Conservation (phyloP, 2,797 vertebrate genomes). For the Tarsius wallacei region DNA sequence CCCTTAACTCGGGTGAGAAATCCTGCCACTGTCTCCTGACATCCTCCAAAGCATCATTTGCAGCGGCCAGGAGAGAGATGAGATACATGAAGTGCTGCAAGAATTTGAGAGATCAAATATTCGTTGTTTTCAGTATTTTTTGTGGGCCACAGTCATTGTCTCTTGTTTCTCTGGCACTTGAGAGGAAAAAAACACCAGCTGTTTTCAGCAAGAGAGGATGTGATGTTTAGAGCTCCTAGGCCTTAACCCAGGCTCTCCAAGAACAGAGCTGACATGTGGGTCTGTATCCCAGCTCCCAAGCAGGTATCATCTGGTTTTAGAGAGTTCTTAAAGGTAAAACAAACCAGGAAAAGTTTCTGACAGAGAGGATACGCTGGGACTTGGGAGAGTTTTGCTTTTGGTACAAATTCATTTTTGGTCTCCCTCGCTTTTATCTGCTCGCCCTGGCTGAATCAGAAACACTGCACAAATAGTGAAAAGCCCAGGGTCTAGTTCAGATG, state of each 20-base stretch:
- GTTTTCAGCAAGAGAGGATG: neutral
- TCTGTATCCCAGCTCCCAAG: neutral
- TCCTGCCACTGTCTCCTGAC: neutral
- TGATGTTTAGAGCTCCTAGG: neutral
- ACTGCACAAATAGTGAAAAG: neutral
- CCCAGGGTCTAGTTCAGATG: neutral
- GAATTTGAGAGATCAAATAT: neutral
- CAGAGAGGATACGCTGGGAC: neutral
- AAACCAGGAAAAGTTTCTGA: neutral
- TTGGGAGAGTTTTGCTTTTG: neutral
- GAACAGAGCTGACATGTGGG: accelerated
- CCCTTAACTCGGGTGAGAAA: neutral
- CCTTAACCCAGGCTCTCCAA: neutral
- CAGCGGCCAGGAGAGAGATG: neutral
- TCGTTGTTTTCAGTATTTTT: neutral
- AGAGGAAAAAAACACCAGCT: neutral
- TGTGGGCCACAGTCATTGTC: neutral
- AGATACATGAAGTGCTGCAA: neutral
- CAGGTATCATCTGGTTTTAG: neutral
- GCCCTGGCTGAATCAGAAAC: neutral
- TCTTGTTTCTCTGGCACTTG: constrained; percentile 25
- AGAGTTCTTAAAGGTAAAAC: constrained; percentile 6
- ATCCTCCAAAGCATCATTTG: neutral
- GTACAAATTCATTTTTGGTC: neutral
- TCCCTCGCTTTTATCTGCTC: neutral